phyloP scores from a whole-genome alignment of 2,888 invertebrate genomes.

The Dendrolimus houi region DNA sequence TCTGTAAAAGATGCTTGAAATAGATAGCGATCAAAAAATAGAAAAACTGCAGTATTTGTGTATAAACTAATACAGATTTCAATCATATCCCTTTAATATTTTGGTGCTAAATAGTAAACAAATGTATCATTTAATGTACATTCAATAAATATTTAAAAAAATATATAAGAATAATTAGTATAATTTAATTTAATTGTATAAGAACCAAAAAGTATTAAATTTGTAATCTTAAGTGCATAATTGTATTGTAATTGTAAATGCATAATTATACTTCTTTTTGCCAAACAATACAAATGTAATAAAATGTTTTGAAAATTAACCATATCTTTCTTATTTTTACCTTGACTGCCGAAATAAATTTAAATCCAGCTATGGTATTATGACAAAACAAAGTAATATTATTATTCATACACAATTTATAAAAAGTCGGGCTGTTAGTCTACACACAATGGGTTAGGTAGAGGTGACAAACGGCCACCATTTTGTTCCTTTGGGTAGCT shows the following conservation, averaged over 20 bases:
- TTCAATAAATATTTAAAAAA: slow-evolving; percentile 4
- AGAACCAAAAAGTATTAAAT: slow-evolving; percentile 72
- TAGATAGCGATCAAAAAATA: no score
- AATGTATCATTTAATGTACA: slow-evolving; percentile 1
- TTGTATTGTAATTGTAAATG: slow-evolving; percentile 35
- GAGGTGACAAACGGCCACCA: no score
- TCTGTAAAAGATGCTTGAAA: no score
- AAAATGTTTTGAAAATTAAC: slow-evolving; percentile 46
- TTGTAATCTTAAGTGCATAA: slow-evolving; percentile 28
- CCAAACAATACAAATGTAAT: slow-evolving; percentile 66
- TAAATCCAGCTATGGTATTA: no score
- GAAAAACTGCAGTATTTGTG: slow-evolving; percentile 9
- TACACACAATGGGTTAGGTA: no score
- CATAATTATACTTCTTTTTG: slow-evolving; percentile 64
- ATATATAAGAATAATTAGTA: slow-evolving; percentile 5
- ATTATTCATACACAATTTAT: no score
- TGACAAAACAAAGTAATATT: no score
- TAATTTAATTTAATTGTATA: slow-evolving; percentile 16
- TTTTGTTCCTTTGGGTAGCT: no score
- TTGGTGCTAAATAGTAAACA: slow-evolving; percentile 51
- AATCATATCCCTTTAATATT: slow-evolving; percentile 40
- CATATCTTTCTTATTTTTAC: no score
- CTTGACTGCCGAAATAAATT: no score
- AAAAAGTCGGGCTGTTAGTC: no score
- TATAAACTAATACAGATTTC: slow-evolving; percentile 7